Evolutionary conservation across 2,797 vertebrate species (phyloP).

Genomic region (Hafferia zeledoni): DNA sequence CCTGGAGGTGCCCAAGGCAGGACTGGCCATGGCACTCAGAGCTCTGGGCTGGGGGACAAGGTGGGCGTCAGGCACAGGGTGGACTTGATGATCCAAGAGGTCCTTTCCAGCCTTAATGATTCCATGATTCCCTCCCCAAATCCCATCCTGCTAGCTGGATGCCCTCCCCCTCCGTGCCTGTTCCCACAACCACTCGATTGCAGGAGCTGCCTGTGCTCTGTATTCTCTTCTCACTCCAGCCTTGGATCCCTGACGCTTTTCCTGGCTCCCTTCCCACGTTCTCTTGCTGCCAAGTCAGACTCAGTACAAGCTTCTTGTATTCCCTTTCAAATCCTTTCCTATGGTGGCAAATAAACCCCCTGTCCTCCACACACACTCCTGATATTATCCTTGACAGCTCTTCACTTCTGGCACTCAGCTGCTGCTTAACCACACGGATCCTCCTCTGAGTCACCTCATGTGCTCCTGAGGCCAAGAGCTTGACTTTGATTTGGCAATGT

Average conservation of each 20-base stretch:
- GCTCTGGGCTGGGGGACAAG: neutral
- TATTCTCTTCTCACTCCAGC: neutral
- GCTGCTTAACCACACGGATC: constrained; percentile 25
- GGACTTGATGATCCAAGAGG: rapidly evolving
- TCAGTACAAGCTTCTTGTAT: constrained; percentile 12
- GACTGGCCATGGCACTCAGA: neutral
- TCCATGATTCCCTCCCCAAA: neutral
- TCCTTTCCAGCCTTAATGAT: neutral
- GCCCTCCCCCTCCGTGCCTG: neutral
- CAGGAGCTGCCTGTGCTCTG: neutral
- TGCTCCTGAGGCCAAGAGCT: neutral
- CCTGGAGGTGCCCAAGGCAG: neutral
- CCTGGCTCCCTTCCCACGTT: constrained; percentile 38
- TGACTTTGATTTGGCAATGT: constrained; percentile 19
- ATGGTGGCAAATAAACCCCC: neutral
- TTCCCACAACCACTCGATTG: neutral
- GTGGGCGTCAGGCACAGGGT: neutral
- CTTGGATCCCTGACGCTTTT: neutral
- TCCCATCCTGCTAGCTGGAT: neutral
- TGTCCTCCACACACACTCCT: neutral
- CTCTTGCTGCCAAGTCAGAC: constrained; percentile 21
- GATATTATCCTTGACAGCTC: constrained; percentile 26
- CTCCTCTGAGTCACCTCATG: constrained; percentile 24
- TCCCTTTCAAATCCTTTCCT: constrained; percentile 40
- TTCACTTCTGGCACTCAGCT: constrained; percentile 54